Conservation (phyloP, 1,140 invertebrate genomes). For the Cyclargus thomasi region DNA sequence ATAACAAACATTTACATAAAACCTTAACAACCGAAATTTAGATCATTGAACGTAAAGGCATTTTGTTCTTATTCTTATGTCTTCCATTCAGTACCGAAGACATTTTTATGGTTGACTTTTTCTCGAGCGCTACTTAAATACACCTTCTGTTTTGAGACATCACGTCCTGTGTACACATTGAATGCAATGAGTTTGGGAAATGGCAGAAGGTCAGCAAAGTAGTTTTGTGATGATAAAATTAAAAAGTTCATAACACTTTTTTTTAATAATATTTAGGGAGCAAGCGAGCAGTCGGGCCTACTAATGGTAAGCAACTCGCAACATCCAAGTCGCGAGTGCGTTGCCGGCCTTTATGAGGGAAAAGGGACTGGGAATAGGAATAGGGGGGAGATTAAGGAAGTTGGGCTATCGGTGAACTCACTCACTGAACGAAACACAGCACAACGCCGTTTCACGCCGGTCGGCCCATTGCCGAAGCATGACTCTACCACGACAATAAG, state of each 20-base stretch:
- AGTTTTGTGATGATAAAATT: neutral
- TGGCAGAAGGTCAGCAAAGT: constrained; percentile 26
- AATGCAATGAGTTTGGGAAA: constrained; percentile 48
- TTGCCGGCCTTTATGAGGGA: too few species aligned
- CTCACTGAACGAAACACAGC: too few species aligned
- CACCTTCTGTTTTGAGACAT: constrained; percentile 46
- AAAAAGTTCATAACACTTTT: neutral
- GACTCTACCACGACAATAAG: too few species aligned
- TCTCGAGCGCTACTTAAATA: constrained; percentile 44
- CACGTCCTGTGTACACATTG: constrained; percentile 40
- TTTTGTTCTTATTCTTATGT: constrained; percentile 33
- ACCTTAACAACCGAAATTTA: neutral
- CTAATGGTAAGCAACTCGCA: too few species aligned
- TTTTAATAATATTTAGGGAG: too few species aligned
- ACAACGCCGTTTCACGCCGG: too few species aligned
- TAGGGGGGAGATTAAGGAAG: too few species aligned
- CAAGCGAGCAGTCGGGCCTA: too few species aligned
- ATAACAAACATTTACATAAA: neutral
- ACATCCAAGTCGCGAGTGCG: too few species aligned
- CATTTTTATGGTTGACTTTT: constrained; percentile 38
- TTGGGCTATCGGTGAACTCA: too few species aligned
- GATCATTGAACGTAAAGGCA: neutral
- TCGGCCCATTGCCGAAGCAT: too few species aligned
- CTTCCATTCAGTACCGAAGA: constrained; percentile 45
- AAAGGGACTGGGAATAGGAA: too few species aligned